Base-by-base conservation (phyloP, 1,140 invertebrate species). In the Andrena cerasifolii region DNA sequence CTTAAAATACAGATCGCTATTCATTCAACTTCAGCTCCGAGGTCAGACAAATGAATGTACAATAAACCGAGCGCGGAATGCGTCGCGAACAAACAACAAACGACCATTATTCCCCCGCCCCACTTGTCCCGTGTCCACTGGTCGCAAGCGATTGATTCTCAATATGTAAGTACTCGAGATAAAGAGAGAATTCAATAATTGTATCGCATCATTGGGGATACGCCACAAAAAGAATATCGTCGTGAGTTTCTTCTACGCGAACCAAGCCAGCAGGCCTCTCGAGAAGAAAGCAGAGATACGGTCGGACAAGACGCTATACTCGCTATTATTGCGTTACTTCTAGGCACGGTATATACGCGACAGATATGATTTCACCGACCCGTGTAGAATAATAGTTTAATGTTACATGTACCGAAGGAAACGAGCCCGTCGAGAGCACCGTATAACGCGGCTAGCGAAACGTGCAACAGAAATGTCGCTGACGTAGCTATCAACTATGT, bases 361-460 rank as follows among this genome's bases (percentile, higher is more conserved):
- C 54, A 77, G 53, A 77, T 71, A 71, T 62, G 24, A 77, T 70
- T 71, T 70, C 75, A 77, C 66, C 54, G 56, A 33, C 33, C 24
- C 56, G 18, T 33, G 75, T 71, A 71, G 67, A 70, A 70, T 77
- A 77, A 71, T 70, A 77, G 75, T 70, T 77, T 77, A 71, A 71
- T 62, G 36, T 77, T 77, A 71, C 66, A 70, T 18, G 54, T 3
- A 31, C n/a, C 40, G 16, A 71, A 77, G 56, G 28, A 70, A 71
- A 71, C 56, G 12, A 71, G 45, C 8, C 26, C 7, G 53, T 43
- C 14, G 24, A 10, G 16, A 68, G n/a, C 40, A 45, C 10, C n/a
- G 18, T 16, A 14, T 51, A 47, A 62, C 24, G 26, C 0, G 6
- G 31, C 36, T 26, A 18, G 3, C 24, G 10, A 59, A 76, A 67